Percentiles rank a stretch among this genome's conserved stretches.
Conservation (phyloP, 2,888 invertebrate genomes). For the Apeira syringaria region DNA sequence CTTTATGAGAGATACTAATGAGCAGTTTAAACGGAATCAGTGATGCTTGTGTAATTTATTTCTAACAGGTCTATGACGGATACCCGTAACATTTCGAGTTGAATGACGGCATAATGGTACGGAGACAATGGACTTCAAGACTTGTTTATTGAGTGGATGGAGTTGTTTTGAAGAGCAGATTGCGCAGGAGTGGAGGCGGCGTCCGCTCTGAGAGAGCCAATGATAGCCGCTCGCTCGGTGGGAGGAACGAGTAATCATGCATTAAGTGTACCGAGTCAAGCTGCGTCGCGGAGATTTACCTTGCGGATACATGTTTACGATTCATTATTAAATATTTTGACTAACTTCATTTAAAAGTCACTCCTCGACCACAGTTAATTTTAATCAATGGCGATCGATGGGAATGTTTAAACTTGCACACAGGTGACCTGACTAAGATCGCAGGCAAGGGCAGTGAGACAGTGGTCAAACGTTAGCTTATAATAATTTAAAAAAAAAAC, state of each 20-base stretch:
- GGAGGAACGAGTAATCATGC: conserved; percentile 77
- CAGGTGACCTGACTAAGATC: too few relatives aligned
- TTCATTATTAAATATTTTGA: conserved; percentile 51
- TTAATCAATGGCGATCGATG: conserved; percentile 40
- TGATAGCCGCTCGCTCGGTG: conserved; percentile 65
- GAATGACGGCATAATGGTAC: conserved; percentile 64
- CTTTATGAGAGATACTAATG: conserved; percentile 42
- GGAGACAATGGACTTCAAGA: conserved; percentile 78
- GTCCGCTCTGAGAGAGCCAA: conserved; percentile 65
- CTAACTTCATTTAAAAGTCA: conserved; percentile 37
- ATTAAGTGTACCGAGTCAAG: conserved; percentile 53
- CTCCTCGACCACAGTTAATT: conserved; percentile 39
- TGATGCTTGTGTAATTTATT: conserved; percentile 56
- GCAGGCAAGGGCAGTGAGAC: too few relatives aligned
- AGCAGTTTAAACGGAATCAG: conserved; percentile 38
- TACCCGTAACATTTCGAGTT: conserved; percentile 59
- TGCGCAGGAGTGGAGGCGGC: conserved; percentile 79
- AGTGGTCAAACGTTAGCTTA: too few relatives aligned
- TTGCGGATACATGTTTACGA: conserved; percentile 54
- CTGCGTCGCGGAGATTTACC: conserved; percentile 55
- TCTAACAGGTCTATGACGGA: conserved; percentile 67
- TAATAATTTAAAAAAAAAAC: too few relatives aligned
- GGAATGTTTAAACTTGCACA: too few relatives aligned
- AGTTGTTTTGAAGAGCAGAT: conserved; percentile 76
- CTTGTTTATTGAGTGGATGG: conserved; percentile 80